Evolutionary conservation across 2,888 invertebrate genomes (phyloP), one percentile per base, ranked within the genome.

Genomic region (Pachycephus smyrnensis): DNA sequence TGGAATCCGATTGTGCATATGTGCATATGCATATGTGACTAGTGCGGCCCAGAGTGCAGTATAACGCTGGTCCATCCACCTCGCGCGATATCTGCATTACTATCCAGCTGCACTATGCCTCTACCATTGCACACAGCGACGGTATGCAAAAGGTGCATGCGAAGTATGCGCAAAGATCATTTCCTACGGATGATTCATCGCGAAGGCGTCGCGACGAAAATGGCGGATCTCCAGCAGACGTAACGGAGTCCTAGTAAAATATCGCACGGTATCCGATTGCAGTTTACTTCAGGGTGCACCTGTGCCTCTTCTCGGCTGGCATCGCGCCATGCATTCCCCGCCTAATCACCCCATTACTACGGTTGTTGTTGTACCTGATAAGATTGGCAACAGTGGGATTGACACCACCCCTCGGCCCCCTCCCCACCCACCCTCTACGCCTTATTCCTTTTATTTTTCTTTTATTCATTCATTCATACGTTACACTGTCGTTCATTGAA

Each of bases 231-330:
- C 73, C 35, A 35, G 40, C 69, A 4, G 23, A 2, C 32, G 31
- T 31, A 32, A 1, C 79, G 82, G 77, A 82, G 80, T 83, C 82
- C 31, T 31, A 71, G 31, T 23, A 81, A 78, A 81, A 82, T 82
- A 84, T 87, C 87, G 81, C 88, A 87, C 88, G 88, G 86, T 86
- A 85, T 88, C 88, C 80, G 68, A 80, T 88, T 88, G 85, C 32
- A 32, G 71, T 30, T 32, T 31, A 71, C 71, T 71, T 73, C 76
- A 80, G 80, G 81, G 74, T 84, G 82, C 84, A 84, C 84, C 86
- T 85, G 84, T 82, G 86, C 82, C 73, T 68, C 79, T 75, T 78
- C 81, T 81, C 82, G 79, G 77, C 68, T 80, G 83, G 82, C 82
- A 83, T 84, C 84, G 82, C 82, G 82, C 81, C 81, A 81, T 78